A percentile compares a stretch with the other conserved stretches of the same genome.
phyloP scores from a whole-genome alignment of 64 coral and sea anemone species.

The Stichodactyla mertensii region DNA sequence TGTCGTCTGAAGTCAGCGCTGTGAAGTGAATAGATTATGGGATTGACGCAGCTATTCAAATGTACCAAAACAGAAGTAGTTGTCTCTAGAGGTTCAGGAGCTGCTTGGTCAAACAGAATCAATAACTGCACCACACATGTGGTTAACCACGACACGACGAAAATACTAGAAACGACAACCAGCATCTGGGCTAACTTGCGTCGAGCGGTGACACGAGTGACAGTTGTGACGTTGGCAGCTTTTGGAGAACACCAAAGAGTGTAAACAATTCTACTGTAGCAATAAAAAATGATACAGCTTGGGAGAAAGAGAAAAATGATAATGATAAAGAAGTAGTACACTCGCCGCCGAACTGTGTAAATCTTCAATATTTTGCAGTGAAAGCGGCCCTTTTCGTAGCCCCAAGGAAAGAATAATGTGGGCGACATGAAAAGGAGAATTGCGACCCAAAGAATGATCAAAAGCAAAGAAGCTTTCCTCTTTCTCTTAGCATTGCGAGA shows the following conservation, averaged over 20 bases:
- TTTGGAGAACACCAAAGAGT: constrained; percentile 1
- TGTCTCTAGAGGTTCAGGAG: neutral
- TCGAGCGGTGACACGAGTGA: neutral
- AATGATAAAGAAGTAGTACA: neutral
- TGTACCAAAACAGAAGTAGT: neutral
- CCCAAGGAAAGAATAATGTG: neutral
- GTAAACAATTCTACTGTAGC: constrained; percentile 33
- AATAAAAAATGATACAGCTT: constrained; percentile 35
- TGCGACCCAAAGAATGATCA: neutral
- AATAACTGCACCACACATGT: constrained; percentile 14
- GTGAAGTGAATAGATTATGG: constrained; percentile 26
- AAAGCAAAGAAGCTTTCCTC: neutral
- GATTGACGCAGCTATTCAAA: constrained; percentile 34
- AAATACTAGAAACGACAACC: constrained; percentile 30
- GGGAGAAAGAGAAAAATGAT: constrained; percentile 19
- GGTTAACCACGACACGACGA: constrained; percentile 24
- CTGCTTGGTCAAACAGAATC: constrained; percentile 7
- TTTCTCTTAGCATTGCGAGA: neutral
- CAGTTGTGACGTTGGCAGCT: neutral
- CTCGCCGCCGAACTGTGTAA: neutral
- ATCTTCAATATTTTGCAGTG: neutral
- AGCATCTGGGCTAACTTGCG: constrained; percentile 38
- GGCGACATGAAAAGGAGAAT: constrained; percentile 7
- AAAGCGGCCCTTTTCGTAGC: neutral
- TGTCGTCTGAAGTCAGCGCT: constrained; percentile 16